Evolutionary conservation across 2,797 vertebrate genomes (phyloP).

Genomic region (Coilia nasus): DNA sequence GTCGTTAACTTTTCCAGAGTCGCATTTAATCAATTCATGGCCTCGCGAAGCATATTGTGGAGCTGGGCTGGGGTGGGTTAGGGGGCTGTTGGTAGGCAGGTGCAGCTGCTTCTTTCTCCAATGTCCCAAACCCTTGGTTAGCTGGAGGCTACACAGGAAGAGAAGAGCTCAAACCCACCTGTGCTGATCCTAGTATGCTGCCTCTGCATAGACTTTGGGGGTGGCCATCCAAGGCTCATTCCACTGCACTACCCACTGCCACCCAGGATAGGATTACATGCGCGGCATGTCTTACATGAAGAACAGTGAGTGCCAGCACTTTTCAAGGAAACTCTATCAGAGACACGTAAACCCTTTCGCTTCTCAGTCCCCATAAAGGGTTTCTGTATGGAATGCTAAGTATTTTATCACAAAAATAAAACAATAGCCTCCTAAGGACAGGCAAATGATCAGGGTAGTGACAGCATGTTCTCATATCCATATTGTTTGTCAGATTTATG

Average conservation of each 20-base stretch:
- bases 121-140: neutral
- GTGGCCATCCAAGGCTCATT: neutral
- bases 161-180: neutral
- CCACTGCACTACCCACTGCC: neutral
- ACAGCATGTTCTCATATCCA: neutral
- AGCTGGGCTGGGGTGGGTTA: neutral
- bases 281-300: neutral
- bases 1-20: slow-evolving; percentile 47
- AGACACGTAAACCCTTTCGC: neutral
- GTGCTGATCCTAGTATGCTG: neutral
- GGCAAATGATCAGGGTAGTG: neutral
- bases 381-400: neutral
- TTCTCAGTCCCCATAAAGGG: neutral
- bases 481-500: neutral
- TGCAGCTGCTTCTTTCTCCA: neutral
- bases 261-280: neutral
- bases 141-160: neutral
- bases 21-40: slow-evolving; percentile 39
- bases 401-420: neutral
- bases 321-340: neutral
- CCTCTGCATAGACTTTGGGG: neutral
- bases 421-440: neutral
- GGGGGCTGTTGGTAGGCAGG: neutral
- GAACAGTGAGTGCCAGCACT: neutral
- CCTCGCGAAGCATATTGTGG: slow-evolving; percentile 25